A percentile compares a stretch with the other conserved stretches of the same genome.
phyloP scores from a whole-genome alignment of 2,888 invertebrate species.

The Molanna angustata region DNA sequence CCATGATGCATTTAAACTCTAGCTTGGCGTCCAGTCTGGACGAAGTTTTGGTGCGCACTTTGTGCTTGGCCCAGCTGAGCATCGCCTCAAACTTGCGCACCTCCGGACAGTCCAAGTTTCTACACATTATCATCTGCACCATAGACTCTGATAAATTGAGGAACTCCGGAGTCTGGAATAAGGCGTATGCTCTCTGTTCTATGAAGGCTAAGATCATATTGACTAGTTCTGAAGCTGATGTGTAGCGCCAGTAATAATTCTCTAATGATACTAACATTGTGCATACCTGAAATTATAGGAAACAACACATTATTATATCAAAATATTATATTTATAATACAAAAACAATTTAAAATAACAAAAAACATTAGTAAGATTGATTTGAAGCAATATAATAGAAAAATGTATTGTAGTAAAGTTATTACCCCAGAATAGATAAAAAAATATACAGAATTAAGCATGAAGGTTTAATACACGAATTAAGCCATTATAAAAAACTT shows the following conservation, averaged over 20 bases:
- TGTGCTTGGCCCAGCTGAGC: constrained; percentile 85
- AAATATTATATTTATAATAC: not conserved
- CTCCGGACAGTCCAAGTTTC: constrained; percentile 86
- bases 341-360: no score
- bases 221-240: constrained; percentile 88
- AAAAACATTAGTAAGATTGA: no score
- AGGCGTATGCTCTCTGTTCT: constrained; percentile 80
- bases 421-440: no score
- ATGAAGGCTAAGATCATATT: constrained; percentile 92
- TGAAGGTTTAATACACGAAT: no score
- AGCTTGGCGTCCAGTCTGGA: constrained; percentile 81
- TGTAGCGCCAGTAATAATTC: constrained; percentile 94
- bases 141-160: constrained; percentile 88
- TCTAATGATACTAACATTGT: constrained; percentile 89
- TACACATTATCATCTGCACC: constrained; percentile 92
- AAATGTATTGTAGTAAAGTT: no score
- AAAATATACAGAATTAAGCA: no score
- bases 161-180: constrained; percentile 83
- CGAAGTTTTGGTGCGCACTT: constrained; percentile 75
- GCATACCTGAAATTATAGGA: constrained; percentile 64
- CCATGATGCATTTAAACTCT: constrained; percentile 93
- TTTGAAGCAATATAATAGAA: no score
- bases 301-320: not conserved
- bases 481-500: no score
- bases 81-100: constrained; percentile 91